Conservation (phyloP, 2,888 invertebrate genomes). For the Lycocerus yunnanus region DNA sequence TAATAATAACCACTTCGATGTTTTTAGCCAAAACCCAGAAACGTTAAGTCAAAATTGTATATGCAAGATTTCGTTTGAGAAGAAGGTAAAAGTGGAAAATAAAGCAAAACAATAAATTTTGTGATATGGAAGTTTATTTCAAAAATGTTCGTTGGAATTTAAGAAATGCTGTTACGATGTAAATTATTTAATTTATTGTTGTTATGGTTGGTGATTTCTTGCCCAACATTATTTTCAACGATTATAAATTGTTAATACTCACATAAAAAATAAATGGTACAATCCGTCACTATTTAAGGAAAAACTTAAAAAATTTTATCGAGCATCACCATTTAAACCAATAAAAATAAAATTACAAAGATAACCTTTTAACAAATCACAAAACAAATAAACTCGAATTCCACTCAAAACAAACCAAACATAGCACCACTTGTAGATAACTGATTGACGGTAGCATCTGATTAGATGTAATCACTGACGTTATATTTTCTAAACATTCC, state of each 20-base stretch:
- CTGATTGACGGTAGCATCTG: conserved; percentile 20
- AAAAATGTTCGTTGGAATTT: no score
- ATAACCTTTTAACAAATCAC: not conserved
- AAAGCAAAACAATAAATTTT: no score
- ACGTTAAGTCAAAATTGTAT: no score
- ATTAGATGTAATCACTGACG: conserved; percentile 33
- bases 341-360: not conserved
- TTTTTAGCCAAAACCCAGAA: no score
- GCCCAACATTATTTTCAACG: no score
- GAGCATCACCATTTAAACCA: not conserved
- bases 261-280: not conserved
- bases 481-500: conserved; percentile 32
- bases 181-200: no score
- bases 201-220: no score
- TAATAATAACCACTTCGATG: no score
- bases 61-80: no score
- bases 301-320: not conserved
- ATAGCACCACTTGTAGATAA: conserved; percentile 24
- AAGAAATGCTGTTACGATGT: no score
- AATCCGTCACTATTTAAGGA: not conserved
- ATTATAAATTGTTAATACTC: not conserved
- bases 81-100: no score
- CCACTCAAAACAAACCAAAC: conserved; percentile 15
- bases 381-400: conserved; percentile 10
- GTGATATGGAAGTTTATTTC: no score